Evolutionary conservation across 2,888 invertebrate species (phyloP).

Genomic region (Hymenopus coronatus): DNA sequence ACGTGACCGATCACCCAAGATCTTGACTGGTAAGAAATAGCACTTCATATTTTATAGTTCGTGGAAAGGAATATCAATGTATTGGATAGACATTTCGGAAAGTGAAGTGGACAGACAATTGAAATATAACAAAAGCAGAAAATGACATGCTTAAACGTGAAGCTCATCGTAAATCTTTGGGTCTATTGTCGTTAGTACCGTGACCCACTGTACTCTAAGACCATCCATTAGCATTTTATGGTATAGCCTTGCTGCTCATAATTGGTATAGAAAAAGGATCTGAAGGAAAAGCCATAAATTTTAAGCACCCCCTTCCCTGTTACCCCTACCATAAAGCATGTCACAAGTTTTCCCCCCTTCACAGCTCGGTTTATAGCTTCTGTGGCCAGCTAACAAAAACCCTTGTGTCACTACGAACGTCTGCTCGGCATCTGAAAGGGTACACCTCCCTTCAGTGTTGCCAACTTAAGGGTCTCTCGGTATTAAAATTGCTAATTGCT

Average conservation of each 20-base stretch:
- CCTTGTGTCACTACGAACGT: neutral
- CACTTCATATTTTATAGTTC: neutral
- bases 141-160: neutral
- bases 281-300: neutral
- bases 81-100: neutral
- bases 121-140: neutral
- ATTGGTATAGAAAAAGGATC: neutral
- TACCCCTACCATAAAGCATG: neutral
- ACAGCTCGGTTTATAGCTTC: neutral
- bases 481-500: too few species aligned
- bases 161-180: neutral
- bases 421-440: neutral
- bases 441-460: neutral
- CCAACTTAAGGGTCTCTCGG: too few species aligned
- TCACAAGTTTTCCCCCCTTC: neutral
- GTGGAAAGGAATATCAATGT: neutral
- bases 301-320: neutral
- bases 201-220: neutral
- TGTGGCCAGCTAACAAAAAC: neutral
- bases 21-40: neutral
- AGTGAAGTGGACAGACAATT: neutral
- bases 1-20: neutral
- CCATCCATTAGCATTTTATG: neutral
- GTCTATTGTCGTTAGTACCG: neutral
- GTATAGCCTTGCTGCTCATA: neutral